Percentiles rank a stretch among this genome's conserved stretches.
These are phyloP conservation scores for Doris montereyensis DNA, from an alignment of 2,888 invertebrate genomes.

Conservation along the genomic window DNA sequence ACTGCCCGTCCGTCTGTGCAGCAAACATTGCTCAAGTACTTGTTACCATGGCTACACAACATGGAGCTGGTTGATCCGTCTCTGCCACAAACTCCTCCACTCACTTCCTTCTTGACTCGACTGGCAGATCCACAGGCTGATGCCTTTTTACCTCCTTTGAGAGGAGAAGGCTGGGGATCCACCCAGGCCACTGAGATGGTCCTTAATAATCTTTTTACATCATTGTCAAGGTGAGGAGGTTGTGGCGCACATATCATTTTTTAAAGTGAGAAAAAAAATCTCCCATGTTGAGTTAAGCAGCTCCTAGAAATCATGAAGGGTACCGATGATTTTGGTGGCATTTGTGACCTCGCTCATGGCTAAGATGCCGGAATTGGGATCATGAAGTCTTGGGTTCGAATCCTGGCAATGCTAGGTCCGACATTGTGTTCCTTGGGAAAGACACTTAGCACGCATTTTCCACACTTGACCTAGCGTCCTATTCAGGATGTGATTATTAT, in stretches of 20 bases:
- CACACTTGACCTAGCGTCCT: too few relatives aligned
- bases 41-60: slow-evolving; percentile 98
- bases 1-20: slow-evolving; percentile 94
- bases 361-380: too few relatives aligned
- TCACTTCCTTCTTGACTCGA: slow-evolving; percentile 66
- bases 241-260: not conserved
- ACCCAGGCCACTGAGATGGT: slow-evolving; percentile 99
- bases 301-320: too few relatives aligned
- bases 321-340: too few relatives aligned
- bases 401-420: too few relatives aligned
- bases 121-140: slow-evolving; percentile 77
- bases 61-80: slow-evolving; percentile 98
- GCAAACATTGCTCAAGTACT: slow-evolving; percentile 90
- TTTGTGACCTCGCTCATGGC: too few relatives aligned
- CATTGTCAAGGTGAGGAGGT: slow-evolving; percentile 79
- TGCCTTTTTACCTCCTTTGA: slow-evolving; percentile 76
- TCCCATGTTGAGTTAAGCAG: too few relatives aligned
- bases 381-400: too few relatives aligned
- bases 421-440: too few relatives aligned
- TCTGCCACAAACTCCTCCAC: slow-evolving; percentile 79
- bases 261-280: not conserved
- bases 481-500: too few relatives aligned
- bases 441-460: too few relatives aligned
- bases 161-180: slow-evolving; percentile 96
- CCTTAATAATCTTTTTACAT: slow-evolving; percentile 97